These are phyloP conservation scores for Dioctria linearis DNA, from an alignment of 2,888 invertebrate genomes.

Conservation along the genomic window DNA sequence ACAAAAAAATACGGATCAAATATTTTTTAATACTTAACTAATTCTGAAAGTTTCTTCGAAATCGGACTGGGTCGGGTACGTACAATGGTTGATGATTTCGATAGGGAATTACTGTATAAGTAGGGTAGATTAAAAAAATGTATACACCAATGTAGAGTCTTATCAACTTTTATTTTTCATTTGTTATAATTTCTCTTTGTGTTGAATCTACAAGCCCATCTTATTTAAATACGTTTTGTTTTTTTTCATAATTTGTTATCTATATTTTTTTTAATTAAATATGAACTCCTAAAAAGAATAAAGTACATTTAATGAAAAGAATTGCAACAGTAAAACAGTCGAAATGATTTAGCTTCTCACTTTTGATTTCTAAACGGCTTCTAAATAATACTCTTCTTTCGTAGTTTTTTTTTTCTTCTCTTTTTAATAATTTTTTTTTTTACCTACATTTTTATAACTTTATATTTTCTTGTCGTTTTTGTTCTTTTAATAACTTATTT, in stretches of 20 bases:
- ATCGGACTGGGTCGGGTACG: too few species aligned
- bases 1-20: too few species aligned
- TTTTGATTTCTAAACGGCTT: neutral
- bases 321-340: neutral
- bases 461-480: neutral
- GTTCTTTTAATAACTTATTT: neutral
- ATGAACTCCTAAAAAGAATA: conserved; percentile 6
- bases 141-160: neutral
- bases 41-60: too few species aligned
- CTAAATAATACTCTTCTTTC: neutral
- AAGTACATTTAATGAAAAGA: neutral
- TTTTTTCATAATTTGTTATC: neutral
- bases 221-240: neutral
- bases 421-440: neutral
- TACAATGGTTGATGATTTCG: too few species aligned
- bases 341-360: too few species aligned
- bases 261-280: neutral
- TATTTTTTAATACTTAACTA: too few species aligned
- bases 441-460: neutral
- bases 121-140: too few species aligned
- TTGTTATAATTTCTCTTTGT: conserved; percentile 7
- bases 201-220: conserved; percentile 8
- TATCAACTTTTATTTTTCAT: conserved; percentile 9
- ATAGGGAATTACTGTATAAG: too few species aligned
- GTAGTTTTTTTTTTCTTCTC: neutral